phyloP scores from a whole-genome alignment of 1,140 invertebrate genomes.

The roundworm (Caenorhabditis elegans) region WBcel235 BX284604.4:8019001-8019500 shows the following conservation, averaged over 20 bases:
- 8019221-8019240: background rate
- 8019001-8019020: background rate
- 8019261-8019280: background rate
- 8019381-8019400: background rate
- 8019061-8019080: background rate
- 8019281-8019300: background rate
- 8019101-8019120: background rate
- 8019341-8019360: background rate
- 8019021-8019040: background rate
- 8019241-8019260: background rate
- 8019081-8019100: background rate
- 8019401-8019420: background rate
- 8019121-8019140: conserved; percentile 6
- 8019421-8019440: background rate
- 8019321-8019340: background rate
- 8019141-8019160: conserved; percentile 14
- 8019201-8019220: background rate
- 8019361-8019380: background rate
- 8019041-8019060: background rate
- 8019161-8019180: background rate
- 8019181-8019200: conserved; percentile 13
- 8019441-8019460: background rate
- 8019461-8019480: too few species aligned
- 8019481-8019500: background rate
- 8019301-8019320: too few species aligned